Evolutionary conservation across 2,888 invertebrate genomes (phyloP), one percentile per base, ranked within the genome.

Genomic region (Lithophane semibrunnea): DNA sequence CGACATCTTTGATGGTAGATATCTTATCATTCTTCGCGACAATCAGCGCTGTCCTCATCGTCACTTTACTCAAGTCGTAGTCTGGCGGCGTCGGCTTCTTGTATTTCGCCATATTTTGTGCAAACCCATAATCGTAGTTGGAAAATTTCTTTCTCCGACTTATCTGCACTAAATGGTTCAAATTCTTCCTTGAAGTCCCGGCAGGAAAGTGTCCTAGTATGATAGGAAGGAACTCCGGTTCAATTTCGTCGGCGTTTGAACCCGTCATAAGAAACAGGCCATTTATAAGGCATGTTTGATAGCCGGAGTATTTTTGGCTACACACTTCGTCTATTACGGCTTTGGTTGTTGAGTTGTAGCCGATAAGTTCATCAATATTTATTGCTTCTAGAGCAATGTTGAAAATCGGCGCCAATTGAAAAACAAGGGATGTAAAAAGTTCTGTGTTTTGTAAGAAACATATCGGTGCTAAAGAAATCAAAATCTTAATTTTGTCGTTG

Each of bases 401-500:
- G 0, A 92, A 0, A 3, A 88, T 47, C 10, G 87, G 77, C 8
- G 85, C 87, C 1, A 86, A 18, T 7, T 75, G n/a, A 7, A 91
- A 74, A 8, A 89, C 1, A 0, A 82, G 2, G 0, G 78, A 52
- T 67, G 67, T 47, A 9, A 79, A 29, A 0, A 58, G 49, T 21
- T 76, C 70, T 9, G 83, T 75, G 29, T 92, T 84, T 18, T 88
- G 86, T 21, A 92, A 21, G 56, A 86, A 91, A 71, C 85, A 88
- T 37, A 91, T 83, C 7, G 92, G 91, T 0, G 91, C 92, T 42
- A 92, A 42, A 0, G 96, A 95, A 75, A 96, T 93, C 83, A 96
- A 94, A 0, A 96, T 91, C 63, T 94, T 94, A 8, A 98, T 94
- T 91, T 97, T 97, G 0, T 92, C 87, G 86, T 97, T 97, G 89